Percentiles rank a stretch among this genome's conserved stretches.
Evolutionary conservation across 2,888 invertebrate species (phyloP).

Genomic region (Dastarcus helophoroides): DNA sequence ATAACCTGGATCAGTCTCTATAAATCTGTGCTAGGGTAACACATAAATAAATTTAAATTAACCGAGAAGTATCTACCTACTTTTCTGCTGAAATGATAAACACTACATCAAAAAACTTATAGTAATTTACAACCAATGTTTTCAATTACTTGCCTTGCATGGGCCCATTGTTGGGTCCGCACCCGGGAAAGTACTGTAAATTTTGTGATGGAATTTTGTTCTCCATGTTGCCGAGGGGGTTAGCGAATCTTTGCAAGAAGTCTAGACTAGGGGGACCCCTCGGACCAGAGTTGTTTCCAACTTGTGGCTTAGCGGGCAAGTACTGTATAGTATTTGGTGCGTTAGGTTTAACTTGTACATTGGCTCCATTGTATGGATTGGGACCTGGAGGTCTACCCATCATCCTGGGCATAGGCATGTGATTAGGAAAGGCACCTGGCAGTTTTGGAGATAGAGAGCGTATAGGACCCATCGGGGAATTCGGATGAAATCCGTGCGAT

Average conservation of each 20-base stretch:
- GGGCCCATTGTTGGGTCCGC: constrained; percentile 41
- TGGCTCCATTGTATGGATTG: constrained; percentile 60
- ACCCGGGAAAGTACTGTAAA: constrained; percentile 57
- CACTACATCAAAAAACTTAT: no score
- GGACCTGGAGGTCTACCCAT: constrained; percentile 53
- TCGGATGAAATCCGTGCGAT: constrained; percentile 34
- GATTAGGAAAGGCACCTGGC: constrained; percentile 43
- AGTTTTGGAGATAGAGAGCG: constrained; percentile 56
- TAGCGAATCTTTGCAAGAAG: constrained; percentile 79
- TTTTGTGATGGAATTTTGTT: constrained; percentile 54
- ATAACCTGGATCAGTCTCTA: no score
- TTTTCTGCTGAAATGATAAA: no score
- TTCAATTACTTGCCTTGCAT: no score
- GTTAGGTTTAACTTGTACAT: constrained; percentile 89
- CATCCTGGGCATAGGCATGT: constrained; percentile 43
- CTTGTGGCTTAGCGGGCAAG: constrained; percentile 86
- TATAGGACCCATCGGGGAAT: constrained; percentile 32
- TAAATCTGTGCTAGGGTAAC: no score
- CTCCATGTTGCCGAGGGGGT: constrained; percentile 63
- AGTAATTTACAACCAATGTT: no score
- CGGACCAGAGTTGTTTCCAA: constrained; percentile 60
- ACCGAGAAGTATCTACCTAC: no score
- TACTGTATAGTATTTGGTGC: constrained; percentile 98
- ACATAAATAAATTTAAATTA: no score
- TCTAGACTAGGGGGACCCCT: constrained; percentile 80